Evolutionary conservation across 1,140 invertebrate genomes (phyloP), one percentile per base, ranked within the genome.

Genomic region (Drosophila repleta): DNA sequence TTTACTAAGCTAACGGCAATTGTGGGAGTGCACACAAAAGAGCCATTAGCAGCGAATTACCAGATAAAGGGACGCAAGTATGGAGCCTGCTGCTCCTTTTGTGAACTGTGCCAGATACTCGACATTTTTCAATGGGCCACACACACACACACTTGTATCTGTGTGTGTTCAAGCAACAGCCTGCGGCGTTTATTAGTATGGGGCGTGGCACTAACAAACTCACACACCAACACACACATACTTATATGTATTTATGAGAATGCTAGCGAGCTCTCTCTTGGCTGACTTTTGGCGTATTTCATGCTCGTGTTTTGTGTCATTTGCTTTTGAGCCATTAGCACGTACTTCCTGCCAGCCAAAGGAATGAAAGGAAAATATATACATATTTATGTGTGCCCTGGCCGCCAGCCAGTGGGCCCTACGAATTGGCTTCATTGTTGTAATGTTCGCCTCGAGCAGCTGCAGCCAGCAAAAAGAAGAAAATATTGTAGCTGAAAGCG

Each of bases 1-100:
- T 64, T 60, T 24, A 48, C 46, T n/a, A 49, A 56, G 51, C 61
- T 57, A 52, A 52, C 65, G 56, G 43, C 65, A 83, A 66, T 65
- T 83, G 83, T 76, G 68, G 65, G 63, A 79, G 81, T 79, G 69
- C 76, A 79, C 83, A 88, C 83, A 88, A 88, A 88, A 88, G 83
- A 83, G 63, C 84, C 83, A 88, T 88, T 88, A 88, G 83, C 79
- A 83, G 83, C 58, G 75, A 88, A 88, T 87, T 87, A 80, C 75
- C 61, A 79, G 67, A 76, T 78, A 77, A 63, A 85, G 39, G 71
- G 57, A 66, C 57, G 75, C 46, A 58, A 70, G 56, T 53, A 45
- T 20, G 21, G 18, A 60, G 48, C 29, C 46, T 57, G 46, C 46
- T 67, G 57, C 72, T 72, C 29, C 18, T 20, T 53, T 43, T 60